phyloP scores from a whole-genome alignment of 2,888 invertebrate genomes.

The Acanthoscelides obtectus region DNA sequence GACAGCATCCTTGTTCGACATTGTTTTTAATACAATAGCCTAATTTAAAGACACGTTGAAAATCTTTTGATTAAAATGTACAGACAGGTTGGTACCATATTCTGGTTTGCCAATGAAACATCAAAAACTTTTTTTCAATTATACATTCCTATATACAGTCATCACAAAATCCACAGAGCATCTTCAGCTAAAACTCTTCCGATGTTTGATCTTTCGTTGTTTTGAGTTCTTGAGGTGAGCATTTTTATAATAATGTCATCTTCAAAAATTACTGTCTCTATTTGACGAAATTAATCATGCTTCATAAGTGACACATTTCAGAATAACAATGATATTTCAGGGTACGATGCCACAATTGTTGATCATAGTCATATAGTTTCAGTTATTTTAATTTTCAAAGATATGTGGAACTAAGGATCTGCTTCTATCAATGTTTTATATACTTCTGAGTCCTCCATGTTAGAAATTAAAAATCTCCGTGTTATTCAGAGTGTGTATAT shows the following conservation, averaged over 20 bases:
- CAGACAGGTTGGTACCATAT: background rate
- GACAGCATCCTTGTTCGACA: background rate
- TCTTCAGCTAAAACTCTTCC: slow-evolving; percentile 11
- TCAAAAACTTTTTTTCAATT: slow-evolving; percentile 21
- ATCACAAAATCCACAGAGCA: slow-evolving; percentile 22
- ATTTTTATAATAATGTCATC: slow-evolving; percentile 1
- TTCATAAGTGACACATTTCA: too few species aligned
- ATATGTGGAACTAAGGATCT: background rate
- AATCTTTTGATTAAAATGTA: background rate
- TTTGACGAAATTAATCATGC: background rate
- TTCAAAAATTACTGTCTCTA: background rate
- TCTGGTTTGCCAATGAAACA: slow-evolving; percentile 16
- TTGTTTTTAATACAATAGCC: background rate
- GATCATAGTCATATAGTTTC: background rate
- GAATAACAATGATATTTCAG: too few species aligned
- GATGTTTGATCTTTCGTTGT: slow-evolving; percentile 5
- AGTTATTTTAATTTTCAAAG: background rate
- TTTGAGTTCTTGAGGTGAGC: background rate
- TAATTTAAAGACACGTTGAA: background rate
- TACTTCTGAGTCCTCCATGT: background rate
- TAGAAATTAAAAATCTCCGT: background rate
- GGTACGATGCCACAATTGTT: too few species aligned
- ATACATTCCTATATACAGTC: slow-evolving; percentile 23
- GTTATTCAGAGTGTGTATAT: background rate
- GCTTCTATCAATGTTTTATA: background rate